These are phyloP conservation scores for Epirrita christyi DNA, from an alignment of 2,888 invertebrate species.

Conservation along the genomic window DNA sequence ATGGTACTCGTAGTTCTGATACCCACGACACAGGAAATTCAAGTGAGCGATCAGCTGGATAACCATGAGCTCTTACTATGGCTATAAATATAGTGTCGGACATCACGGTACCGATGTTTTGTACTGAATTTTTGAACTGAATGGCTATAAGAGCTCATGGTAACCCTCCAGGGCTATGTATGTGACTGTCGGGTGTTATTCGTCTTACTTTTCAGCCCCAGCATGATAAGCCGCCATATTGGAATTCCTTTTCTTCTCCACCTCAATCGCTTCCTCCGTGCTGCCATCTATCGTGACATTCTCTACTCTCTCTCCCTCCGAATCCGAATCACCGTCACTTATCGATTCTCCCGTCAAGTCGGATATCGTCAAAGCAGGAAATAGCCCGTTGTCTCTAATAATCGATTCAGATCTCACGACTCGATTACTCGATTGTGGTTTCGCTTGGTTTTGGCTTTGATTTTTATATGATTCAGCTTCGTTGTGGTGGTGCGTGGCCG, in stretches of 20 bases:
- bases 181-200: neutral
- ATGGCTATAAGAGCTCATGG: too few relatives aligned
- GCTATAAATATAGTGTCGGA: too few relatives aligned
- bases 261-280: constrained; percentile 32
- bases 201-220: constrained; percentile 65
- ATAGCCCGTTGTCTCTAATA: constrained; percentile 43
- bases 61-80: too few relatives aligned
- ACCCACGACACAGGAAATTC: too few relatives aligned
- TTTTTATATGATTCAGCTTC: constrained; percentile 50
- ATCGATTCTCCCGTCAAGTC: constrained; percentile 33
- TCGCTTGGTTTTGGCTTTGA: constrained; percentile 7
- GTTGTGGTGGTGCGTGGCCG: constrained; percentile 58
- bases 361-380: constrained; percentile 56
- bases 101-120: too few relatives aligned
- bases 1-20: too few relatives aligned
- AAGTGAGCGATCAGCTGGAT: too few relatives aligned
- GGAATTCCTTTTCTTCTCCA: constrained; percentile 37
- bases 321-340: constrained; percentile 45
- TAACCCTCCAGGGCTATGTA: too few relatives aligned
- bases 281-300: constrained; percentile 32
- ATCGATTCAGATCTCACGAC: constrained; percentile 30
- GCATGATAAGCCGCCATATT: constrained; percentile 62
- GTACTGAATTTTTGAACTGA: too few relatives aligned
- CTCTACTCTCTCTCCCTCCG: constrained; percentile 35
- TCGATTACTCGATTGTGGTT: constrained; percentile 16